Conservation (phyloP, 2,888 invertebrate genomes). For the Clitarchus hookeri region DNA sequence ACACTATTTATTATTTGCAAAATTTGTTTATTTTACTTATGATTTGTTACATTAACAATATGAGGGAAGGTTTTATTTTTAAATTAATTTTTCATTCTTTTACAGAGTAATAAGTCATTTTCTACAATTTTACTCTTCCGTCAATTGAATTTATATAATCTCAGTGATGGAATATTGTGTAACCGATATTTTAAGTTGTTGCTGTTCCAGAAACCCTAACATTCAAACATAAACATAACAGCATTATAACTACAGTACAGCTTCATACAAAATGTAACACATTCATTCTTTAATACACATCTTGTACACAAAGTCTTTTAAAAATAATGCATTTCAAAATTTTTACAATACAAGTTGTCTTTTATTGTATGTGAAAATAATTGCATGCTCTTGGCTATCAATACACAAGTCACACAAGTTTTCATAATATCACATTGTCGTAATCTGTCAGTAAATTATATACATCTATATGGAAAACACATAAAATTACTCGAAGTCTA, state of each 20-base stretch:
- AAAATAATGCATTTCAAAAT: background rate
- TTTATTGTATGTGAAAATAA: slow-evolving; percentile 5
- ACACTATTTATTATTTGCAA: background rate
- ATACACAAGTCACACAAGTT: background rate
- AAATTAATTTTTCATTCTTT: background rate
- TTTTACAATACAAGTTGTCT: background rate
- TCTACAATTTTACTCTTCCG: background rate
- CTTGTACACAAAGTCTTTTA: background rate
- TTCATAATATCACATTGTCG: background rate
- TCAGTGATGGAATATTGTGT: background rate
- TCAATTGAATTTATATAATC: background rate
- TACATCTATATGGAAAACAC: background rate
- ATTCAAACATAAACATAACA: background rate
- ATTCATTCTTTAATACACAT: background rate
- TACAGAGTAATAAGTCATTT: background rate
- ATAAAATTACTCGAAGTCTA: background rate
- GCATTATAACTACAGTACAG: background rate
- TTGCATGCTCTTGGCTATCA: background rate
- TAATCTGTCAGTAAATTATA: background rate
- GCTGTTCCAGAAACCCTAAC: background rate
- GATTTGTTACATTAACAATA: background rate
- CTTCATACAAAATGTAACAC: background rate
- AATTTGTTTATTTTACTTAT: background rate
- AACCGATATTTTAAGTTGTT: background rate
- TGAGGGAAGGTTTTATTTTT: background rate